phyloP scores from a whole-genome alignment of 92 coral and sea anemone species.

The Epizoanthus ramosus region DNA sequence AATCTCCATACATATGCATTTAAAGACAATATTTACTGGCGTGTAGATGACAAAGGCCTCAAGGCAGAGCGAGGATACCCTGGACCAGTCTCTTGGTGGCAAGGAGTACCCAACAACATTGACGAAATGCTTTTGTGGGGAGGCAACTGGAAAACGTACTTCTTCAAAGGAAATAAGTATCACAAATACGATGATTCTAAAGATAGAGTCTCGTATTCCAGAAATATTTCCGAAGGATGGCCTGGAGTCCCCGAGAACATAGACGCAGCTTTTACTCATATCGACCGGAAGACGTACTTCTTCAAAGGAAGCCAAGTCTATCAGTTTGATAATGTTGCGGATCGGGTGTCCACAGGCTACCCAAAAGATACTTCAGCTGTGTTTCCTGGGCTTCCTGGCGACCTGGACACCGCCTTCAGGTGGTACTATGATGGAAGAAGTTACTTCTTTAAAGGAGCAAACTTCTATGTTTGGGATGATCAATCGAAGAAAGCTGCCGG shows the following conservation, averaged over 20 bases:
- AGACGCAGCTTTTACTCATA: too few relatives aligned
- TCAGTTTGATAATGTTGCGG: too few relatives aligned
- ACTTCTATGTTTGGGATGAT: too few relatives aligned
- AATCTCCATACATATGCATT: too few relatives aligned
- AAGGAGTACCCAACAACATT: conserved; percentile 57
- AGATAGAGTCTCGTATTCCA: not conserved
- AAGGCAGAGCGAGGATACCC: conserved; percentile 45
- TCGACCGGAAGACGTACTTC: too few relatives aligned
- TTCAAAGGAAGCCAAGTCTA: too few relatives aligned
- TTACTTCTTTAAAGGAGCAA: too few relatives aligned
- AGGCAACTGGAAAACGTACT: too few relatives aligned
- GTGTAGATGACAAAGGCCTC: not conserved
- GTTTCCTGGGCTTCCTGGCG: conserved; percentile 55
- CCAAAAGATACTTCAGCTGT: conserved; percentile 47
- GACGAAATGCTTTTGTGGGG: not conserved
- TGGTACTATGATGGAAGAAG: conserved; percentile 1
- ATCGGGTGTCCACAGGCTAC: too few relatives aligned
- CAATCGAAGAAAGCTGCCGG: too few relatives aligned
- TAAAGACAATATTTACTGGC: conserved; percentile 8
- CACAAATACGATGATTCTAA: conserved; percentile 43
- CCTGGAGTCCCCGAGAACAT: conserved; percentile 45
- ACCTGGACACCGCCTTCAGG: conserved; percentile 48
- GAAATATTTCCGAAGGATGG: conserved; percentile 73
- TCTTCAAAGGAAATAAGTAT: conserved; percentile 22
- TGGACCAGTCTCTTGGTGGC: conserved; percentile 26